Conservation (phyloP, 2,113 vertebrate genomes). For the Laticauda colubrina region DNA sequence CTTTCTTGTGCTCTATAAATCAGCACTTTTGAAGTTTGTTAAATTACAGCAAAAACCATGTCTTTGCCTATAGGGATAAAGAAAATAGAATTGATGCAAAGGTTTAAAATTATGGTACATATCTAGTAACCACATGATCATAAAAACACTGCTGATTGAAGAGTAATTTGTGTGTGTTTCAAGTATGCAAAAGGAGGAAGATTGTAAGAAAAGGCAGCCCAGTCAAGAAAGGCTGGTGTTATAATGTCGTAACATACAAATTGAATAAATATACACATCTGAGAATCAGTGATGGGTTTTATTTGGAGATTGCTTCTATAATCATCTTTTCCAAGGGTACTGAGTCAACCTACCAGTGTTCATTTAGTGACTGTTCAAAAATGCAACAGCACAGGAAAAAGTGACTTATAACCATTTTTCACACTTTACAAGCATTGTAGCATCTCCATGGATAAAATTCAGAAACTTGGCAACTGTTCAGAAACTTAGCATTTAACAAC, state of each 20-base stretch:
- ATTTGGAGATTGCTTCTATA: accelerated
- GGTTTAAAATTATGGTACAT: not conserved
- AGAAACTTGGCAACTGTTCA: not conserved
- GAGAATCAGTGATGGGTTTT: not conserved
- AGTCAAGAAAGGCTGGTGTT: not conserved
- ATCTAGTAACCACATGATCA: not conserved
- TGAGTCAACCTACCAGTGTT: not conserved
- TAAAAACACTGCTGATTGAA: accelerated
- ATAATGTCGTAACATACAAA: accelerated
- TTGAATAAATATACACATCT: not conserved
- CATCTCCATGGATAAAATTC: not conserved
- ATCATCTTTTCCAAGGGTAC: not conserved
- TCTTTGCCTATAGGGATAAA: not conserved
- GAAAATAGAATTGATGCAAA: not conserved
- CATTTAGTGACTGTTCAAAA: not conserved
- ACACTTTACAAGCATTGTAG: not conserved
- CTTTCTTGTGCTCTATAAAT: not conserved
- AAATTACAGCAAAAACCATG: not conserved
- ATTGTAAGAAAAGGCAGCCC: not conserved
- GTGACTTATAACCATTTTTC: not conserved
- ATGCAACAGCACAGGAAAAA: not conserved
- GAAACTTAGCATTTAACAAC: not conserved
- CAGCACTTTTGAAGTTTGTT: not conserved
- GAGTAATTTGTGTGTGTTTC: accelerated
- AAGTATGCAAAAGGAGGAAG: not conserved